phyloP scores from a whole-genome alignment of 2,888 invertebrate genomes.

The Tromatobia lineatoria region DNA sequence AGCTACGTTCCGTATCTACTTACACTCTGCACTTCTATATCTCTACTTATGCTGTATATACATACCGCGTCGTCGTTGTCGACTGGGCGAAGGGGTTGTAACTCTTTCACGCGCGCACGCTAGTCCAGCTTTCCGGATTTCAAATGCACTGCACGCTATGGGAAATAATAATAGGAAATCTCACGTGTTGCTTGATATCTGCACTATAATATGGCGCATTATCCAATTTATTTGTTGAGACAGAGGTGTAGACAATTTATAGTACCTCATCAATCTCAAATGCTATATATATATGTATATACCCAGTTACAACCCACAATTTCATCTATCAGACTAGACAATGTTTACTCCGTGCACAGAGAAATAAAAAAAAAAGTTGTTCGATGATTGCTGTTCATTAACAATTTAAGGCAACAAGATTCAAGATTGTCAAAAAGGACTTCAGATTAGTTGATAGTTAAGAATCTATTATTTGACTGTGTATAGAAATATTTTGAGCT shows the following conservation, averaged over 20 bases:
- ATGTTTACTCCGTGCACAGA: background rate
- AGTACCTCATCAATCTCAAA: constrained; percentile 3
- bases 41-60: constrained; percentile 5
- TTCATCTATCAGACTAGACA: background rate
- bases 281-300: background rate
- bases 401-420: too few species aligned
- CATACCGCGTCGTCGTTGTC: constrained; percentile 31
- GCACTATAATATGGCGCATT: constrained; percentile 48
- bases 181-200: constrained; percentile 34
- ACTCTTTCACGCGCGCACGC: constrained; percentile 60
- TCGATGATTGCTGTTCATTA: too few species aligned
- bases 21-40: constrained; percentile 46
- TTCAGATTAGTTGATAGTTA: too few species aligned
- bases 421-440: too few species aligned
- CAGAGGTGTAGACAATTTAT: constrained; percentile 43
- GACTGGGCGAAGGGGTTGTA: constrained; percentile 60
- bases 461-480: too few species aligned
- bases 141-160: constrained; percentile 60
- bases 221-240: constrained; percentile 62
- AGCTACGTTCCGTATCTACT: constrained; percentile 51
- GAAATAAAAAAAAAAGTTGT: background rate
- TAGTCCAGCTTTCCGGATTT: constrained; percentile 62
- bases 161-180: constrained; percentile 63
- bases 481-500: too few species aligned
- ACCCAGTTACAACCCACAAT: background rate